These are phyloP conservation scores for Pterophyllum scalare DNA, from an alignment of 2,113 vertebrate genomes.

Conservation along the genomic window DNA sequence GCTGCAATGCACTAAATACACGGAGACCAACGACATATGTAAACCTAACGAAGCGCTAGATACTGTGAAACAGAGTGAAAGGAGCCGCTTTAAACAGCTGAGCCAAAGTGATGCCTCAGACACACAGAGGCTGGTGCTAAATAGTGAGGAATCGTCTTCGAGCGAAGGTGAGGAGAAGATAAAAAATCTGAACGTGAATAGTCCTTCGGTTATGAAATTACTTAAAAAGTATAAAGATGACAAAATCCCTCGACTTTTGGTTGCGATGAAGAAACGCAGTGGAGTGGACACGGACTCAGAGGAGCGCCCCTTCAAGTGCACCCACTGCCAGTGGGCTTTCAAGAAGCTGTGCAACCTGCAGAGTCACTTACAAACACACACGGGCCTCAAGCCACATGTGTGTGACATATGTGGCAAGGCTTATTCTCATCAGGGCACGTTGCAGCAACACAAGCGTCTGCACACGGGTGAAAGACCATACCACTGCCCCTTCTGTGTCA, in stretches of 20 bases:
- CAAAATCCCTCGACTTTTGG: constrained; percentile 60
- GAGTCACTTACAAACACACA: constrained; percentile 85
- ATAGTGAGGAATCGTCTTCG: constrained; percentile 12
- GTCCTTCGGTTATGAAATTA: constrained; percentile 13
- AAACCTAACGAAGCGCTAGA: constrained; percentile 1
- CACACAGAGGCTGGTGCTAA: constrained; percentile 29
- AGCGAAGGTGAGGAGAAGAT: constrained; percentile 2
- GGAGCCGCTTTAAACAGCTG: neutral
- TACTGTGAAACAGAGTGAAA: neutral
- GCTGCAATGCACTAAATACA: neutral
- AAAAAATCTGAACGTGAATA: neutral
- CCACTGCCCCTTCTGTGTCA: constrained; percentile 79
- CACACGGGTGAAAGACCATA: constrained; percentile 83
- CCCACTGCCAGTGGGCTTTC: constrained; percentile 78
- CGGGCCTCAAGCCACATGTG: constrained; percentile 82
- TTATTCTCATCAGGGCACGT: constrained; percentile 79
- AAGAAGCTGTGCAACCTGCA: constrained; percentile 86
- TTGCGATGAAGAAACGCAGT: constrained; percentile 71
- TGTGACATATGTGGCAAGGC: constrained; percentile 84
- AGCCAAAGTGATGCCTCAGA: neutral
- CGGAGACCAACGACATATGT: neutral
- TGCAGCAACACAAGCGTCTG: constrained; percentile 83
- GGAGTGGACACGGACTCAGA: constrained; percentile 44
- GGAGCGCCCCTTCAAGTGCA: constrained; percentile 77
- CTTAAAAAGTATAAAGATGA: constrained; percentile 14